Evolutionary conservation across 2,113 vertebrate genomes (phyloP), one percentile per base, ranked within the genome.

Genomic region (Pogona vitticeps): DNA sequence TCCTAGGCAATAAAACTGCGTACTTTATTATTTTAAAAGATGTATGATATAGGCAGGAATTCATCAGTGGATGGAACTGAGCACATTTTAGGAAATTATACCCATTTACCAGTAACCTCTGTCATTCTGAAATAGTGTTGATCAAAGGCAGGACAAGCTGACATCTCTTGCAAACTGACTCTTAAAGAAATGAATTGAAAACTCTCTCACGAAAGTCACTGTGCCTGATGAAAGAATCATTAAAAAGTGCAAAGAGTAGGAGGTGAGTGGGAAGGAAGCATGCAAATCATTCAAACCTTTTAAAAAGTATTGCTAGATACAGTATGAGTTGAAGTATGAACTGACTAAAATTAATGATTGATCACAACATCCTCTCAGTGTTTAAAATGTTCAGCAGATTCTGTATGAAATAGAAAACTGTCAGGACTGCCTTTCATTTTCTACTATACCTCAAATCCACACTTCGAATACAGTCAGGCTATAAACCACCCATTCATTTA

Each of bases 31-130:
- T 79, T 86, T 89, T 80, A 91, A 87, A 92, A 90, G 76, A 84
- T 8, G 84, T 73, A 88, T 73, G 79, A 92, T 87, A 78, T 59
- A 67, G 75, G 28, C 67, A 77, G 88, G 90, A 92, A 87, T 77
- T 6, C 67, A 83, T 68, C 88, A 84, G 88, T 84, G 77, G 80
- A 17, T 13, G 38, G 31, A 81, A 84, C 76, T 33, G 88, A 89
- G 81, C 61, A 31, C 84, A 90, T 86, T 88, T 93, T 94, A 92
- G 86, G 89, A 91, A 92, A 94, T 88, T 88, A 83, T 0, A 88
- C 88, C 89, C 84, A 68, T 91, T 95, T 94, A 92, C 89, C 86
- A 77, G 93, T 88, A 94, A 92, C 90, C 92, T 94, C 90, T 93
- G 89, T 93, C 92, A 91, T 90, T 91, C 92, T 90, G 93, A 87